Percentiles rank a stretch among this genome's conserved stretches.
phyloP scores from a whole-genome alignment of 2,888 invertebrate genomes.

The Boloria selene region DNA sequence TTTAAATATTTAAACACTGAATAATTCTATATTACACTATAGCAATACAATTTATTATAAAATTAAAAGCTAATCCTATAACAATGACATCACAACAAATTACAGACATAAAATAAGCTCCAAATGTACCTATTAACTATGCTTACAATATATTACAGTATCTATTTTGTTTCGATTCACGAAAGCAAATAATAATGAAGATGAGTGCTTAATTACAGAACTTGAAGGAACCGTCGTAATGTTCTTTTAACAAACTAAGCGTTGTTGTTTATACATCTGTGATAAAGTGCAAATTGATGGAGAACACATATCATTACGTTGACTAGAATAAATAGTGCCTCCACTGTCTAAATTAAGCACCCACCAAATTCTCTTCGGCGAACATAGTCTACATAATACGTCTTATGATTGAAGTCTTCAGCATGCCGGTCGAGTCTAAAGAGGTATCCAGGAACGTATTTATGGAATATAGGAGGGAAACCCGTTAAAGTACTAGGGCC shows the following conservation, averaged over 20 bases:
- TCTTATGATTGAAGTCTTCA: slow-evolving; percentile 75
- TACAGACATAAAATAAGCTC: slow-evolving; percentile 24
- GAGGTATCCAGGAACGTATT: slow-evolving; percentile 76
- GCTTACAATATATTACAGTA: slow-evolving; percentile 18
- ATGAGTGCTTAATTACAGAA: slow-evolving; percentile 76
- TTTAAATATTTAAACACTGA: slow-evolving; percentile 11
- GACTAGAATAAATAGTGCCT: slow-evolving; percentile 54
- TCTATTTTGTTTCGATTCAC: slow-evolving; percentile 18
- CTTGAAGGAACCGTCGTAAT: slow-evolving; percentile 68
- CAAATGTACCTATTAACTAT: slow-evolving; percentile 22
- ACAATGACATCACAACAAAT: slow-evolving; percentile 25
- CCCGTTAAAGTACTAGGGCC: slow-evolving; percentile 74
- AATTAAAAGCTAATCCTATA: slow-evolving; percentile 23
- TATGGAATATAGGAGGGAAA: slow-evolving; percentile 75
- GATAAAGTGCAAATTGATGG: slow-evolving; percentile 23
- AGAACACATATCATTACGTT: slow-evolving; percentile 30
- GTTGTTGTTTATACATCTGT: slow-evolving; percentile 26
- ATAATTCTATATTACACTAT: slow-evolving; percentile 10
- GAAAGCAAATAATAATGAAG: slow-evolving; percentile 49
- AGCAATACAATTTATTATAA: slow-evolving; percentile 22
- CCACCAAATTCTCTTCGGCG: slow-evolving; percentile 79
- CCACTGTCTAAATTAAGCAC: slow-evolving; percentile 76
- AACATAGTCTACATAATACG: slow-evolving; percentile 80
- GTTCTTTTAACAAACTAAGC: slow-evolving; percentile 54
- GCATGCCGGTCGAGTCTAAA: slow-evolving; percentile 72